phyloP scores from a whole-genome alignment of 2,888 invertebrate genomes.

The Epinotia nisella region DNA sequence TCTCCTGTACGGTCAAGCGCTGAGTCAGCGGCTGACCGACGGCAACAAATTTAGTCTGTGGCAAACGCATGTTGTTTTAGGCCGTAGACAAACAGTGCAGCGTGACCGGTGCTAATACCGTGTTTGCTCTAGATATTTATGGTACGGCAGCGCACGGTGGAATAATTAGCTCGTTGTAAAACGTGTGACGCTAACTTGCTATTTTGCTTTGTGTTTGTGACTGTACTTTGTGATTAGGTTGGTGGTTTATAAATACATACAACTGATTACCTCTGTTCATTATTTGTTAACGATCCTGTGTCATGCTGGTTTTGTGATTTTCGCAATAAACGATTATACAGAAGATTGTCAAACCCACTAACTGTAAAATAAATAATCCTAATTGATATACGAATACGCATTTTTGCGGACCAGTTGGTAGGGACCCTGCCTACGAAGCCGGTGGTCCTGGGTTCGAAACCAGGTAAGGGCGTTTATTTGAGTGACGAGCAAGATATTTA shows the following conservation, averaged over 20 bases:
- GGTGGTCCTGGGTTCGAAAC: too few species aligned
- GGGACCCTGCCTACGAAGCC: too few species aligned
- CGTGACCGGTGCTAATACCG: slow-evolving; percentile 80
- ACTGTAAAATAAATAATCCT: too few species aligned
- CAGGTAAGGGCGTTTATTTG: too few species aligned
- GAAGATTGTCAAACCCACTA: too few species aligned
- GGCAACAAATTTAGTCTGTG: slow-evolving; percentile 77
- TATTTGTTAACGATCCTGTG: too few species aligned
- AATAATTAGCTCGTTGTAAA: slow-evolving; percentile 83
- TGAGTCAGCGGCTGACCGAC: slow-evolving; percentile 80
- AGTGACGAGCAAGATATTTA: too few species aligned
- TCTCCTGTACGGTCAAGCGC: slow-evolving; percentile 57
- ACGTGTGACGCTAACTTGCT: slow-evolving; percentile 66
- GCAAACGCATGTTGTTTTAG: slow-evolving; percentile 84
- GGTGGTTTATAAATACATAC: slow-evolving; percentile 1
- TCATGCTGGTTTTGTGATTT: too few species aligned
- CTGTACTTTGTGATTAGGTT: slow-evolving; percentile 45
- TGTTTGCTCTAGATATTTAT: slow-evolving; percentile 82
- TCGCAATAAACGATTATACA: too few species aligned
- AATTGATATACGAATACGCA: too few species aligned
- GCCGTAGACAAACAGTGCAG: slow-evolving; percentile 80
- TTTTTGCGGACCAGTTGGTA: too few species aligned
- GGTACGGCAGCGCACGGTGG: slow-evolving; percentile 69
- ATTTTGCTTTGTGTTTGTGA: slow-evolving; percentile 51
- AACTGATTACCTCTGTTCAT: slow-evolving; percentile 7